These are phyloP conservation scores for Morone saxatilis DNA, from an alignment of 2,113 vertebrate species.

Conservation along the genomic window DNA sequence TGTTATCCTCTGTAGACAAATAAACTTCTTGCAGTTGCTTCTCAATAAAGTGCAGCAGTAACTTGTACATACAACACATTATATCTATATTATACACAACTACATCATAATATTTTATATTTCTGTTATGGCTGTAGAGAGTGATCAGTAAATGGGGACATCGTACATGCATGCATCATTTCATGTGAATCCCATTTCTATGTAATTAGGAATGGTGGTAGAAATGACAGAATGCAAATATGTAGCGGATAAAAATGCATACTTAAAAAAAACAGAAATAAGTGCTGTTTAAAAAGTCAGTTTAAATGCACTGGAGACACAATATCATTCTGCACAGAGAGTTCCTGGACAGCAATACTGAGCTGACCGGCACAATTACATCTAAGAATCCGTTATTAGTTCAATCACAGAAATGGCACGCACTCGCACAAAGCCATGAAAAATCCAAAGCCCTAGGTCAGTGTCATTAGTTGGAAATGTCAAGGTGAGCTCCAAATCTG, in stretches of 20 bases:
- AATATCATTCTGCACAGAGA: conserved; percentile 1
- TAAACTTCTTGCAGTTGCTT: background rate
- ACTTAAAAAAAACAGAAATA: background rate
- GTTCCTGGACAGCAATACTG: conserved; percentile 11
- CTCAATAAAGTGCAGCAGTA: background rate
- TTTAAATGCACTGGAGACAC: background rate
- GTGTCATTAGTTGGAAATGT: conserved; percentile 76
- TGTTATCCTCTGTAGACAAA: background rate
- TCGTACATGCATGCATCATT: background rate
- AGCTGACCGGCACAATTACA: conserved; percentile 39
- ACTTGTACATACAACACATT: too few species aligned
- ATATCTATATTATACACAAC: too few species aligned
- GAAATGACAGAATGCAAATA: background rate
- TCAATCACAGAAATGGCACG: conserved; percentile 47
- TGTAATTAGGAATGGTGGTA: background rate
- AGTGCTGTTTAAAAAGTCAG: background rate
- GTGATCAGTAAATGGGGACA: background rate
- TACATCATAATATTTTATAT: background rate
- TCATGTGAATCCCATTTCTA: background rate
- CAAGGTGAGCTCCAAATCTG: conserved; percentile 65
- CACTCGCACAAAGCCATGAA: conserved; percentile 14
- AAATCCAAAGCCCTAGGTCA: conserved; percentile 41
- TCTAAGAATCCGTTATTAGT: conserved; percentile 56
- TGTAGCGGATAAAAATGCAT: background rate
- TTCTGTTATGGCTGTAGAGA: background rate